Evolutionary conservation across 2,797 vertebrate species (phyloP), one percentile per base, ranked within the genome.

Genomic region (Gymnoscopelus braueri): DNA sequence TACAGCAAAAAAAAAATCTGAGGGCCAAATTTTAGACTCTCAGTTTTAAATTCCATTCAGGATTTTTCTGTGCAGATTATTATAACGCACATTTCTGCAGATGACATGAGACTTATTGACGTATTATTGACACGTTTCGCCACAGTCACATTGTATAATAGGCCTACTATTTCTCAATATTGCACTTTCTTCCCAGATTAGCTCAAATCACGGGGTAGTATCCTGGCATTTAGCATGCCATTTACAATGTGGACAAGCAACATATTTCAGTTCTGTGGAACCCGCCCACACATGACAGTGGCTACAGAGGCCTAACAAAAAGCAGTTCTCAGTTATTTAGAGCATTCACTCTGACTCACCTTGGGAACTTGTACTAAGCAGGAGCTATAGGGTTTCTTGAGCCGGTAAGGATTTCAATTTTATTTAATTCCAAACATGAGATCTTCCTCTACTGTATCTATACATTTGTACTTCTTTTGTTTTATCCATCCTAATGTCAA

Each of bases 241-340:
- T 88, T 85, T 64, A 83, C 81, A 92, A 95, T 93, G 94, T 87
- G 88, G 92, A 91, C 90, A 91, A 94, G 94, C 92, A 75, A 92
- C 94, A 94, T 94, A 92, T 92, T 89, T 91, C 54, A 63, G 61
- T 66, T 51, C 49, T 60, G 66, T 74, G 67, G 75, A 73, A 75
- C 89, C 88, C 91, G 57, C 93, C 93, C 86, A 91, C 86, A 91
- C 67, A 68, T 64, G 57, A 71, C 49, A 53, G 54, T 50, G 58
- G 76, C 74, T 55, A 72, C 65, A 57, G 56, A 78, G 55, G 67
- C 78, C 52, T 62, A 78, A 83, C 60, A 71, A 83, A 86, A 89
- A 79, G 82, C 77, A 77, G 62, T 63, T 74, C 53, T n/a, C 51
- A 69, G 74, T 69, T 81, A 75, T 72, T 87, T 66, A 32, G 67